These are phyloP conservation scores for Cryptoprocta ferox DNA, from an alignment of 2,797 vertebrate genomes.

Conservation along the genomic window DNA sequence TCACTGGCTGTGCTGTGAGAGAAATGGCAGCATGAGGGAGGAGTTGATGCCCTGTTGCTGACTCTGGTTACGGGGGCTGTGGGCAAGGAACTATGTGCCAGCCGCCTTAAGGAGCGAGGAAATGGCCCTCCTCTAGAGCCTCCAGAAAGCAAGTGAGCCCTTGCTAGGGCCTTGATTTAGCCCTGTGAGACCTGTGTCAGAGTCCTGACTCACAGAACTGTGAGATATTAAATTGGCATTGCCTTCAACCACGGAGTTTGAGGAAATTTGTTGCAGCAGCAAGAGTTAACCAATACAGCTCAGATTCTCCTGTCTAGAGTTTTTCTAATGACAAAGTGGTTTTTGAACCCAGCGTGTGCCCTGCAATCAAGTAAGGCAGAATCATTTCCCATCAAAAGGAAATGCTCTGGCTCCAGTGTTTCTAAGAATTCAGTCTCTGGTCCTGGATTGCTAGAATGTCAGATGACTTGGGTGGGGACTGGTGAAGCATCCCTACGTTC, in stretches of 20 bases:
- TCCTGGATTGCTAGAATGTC: background rate
- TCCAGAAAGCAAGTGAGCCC: background rate
- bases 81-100: background rate
- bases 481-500: background rate
- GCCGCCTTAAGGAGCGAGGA: background rate
- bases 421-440: background rate
- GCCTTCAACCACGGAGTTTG: background rate
- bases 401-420: background rate
- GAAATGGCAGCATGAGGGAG: background rate
- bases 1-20: background rate
- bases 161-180: background rate
- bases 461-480: background rate
- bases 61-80: background rate
- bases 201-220: background rate
- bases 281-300: background rate
- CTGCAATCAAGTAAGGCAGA: background rate
- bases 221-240: background rate
- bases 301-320: constrained; percentile 1
- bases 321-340: background rate
- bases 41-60: background rate
- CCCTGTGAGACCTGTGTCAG: background rate
- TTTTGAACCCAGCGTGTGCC: background rate
- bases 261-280: background rate
- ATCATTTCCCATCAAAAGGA: background rate
- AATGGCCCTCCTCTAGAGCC: background rate